Evolutionary conservation across 2,888 invertebrate genomes (phyloP).

Genomic region (Cephus spinipes): DNA sequence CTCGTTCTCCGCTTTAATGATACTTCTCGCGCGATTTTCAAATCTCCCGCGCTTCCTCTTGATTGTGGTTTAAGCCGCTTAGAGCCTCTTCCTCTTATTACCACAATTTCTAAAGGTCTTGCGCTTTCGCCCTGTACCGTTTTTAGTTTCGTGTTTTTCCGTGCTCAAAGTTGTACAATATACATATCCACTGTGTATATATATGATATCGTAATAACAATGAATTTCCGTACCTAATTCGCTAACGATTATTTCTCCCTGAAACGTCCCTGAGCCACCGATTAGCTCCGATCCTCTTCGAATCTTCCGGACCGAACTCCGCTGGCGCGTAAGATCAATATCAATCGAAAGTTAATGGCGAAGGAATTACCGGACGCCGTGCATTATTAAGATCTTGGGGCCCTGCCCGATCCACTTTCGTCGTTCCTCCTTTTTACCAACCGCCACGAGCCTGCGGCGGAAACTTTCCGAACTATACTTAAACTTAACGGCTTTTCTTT

Average conservation of each 20-base stretch:
- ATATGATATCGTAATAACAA: not conserved
- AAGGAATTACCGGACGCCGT: not conserved
- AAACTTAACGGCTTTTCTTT: not conserved
- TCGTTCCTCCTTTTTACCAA: not conserved
- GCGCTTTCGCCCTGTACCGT: not conserved
- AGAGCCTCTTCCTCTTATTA: not conserved
- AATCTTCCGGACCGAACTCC: not conserved
- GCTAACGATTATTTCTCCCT: not conserved
- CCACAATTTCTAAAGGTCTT: not conserved
- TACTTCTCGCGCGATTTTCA: not conserved
- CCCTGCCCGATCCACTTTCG: not conserved
- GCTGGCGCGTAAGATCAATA: not conserved
- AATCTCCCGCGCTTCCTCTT: not conserved
- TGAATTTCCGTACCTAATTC: not conserved
- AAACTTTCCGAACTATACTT: not conserved
- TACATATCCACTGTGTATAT: not conserved
- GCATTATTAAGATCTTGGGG: not conserved
- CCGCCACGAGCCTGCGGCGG: not conserved
- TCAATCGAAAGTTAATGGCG: not conserved
- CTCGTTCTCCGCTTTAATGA: not conserved
- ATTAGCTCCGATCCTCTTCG: not conserved
- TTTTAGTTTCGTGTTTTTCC: not conserved
- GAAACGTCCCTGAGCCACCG: not conserved
- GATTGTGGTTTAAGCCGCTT: not conserved
- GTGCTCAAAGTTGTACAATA: not conserved